phyloP scores from a whole-genome alignment of 2,113 vertebrate genomes.

The Ornithorhynchus anatinus region DNA sequence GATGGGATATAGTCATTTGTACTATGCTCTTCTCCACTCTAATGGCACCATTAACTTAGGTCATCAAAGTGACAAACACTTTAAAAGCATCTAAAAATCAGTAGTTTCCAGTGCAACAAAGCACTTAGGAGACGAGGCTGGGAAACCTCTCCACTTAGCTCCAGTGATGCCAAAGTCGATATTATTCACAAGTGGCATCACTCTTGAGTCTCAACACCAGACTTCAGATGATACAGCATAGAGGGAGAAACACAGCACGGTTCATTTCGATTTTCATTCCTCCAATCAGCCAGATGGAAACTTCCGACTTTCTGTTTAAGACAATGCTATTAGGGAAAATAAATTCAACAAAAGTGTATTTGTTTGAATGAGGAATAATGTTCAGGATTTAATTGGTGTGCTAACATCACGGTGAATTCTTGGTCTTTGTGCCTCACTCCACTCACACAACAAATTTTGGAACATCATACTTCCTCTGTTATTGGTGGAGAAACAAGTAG shows the following conservation, averaged over 20 bases:
- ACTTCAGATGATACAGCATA: background rate
- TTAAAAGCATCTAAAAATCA: background rate
- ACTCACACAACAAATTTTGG: background rate
- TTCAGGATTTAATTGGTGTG: background rate
- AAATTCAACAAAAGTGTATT: background rate
- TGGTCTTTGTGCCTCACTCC: background rate
- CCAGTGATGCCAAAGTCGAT: background rate
- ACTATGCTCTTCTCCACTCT: background rate
- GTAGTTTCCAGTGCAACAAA: background rate
- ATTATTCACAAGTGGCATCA: background rate
- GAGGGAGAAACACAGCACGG: background rate
- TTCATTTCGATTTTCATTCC: background rate
- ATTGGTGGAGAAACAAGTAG: background rate
- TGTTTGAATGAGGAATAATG: background rate
- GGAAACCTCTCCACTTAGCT: background rate
- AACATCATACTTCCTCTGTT: background rate
- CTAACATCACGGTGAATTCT: background rate
- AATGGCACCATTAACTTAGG: background rate
- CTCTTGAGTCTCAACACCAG: background rate
- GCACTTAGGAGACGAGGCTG: background rate
- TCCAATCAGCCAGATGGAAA: background rate
- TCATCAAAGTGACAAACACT: background rate
- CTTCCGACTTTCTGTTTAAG: background rate
- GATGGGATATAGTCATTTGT: background rate
- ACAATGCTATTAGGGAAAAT: background rate